Evolutionary conservation across 2,797 vertebrate species (phyloP), one percentile per base, ranked within the genome.

Genomic region (Melanotaenia trifasciata): DNA sequence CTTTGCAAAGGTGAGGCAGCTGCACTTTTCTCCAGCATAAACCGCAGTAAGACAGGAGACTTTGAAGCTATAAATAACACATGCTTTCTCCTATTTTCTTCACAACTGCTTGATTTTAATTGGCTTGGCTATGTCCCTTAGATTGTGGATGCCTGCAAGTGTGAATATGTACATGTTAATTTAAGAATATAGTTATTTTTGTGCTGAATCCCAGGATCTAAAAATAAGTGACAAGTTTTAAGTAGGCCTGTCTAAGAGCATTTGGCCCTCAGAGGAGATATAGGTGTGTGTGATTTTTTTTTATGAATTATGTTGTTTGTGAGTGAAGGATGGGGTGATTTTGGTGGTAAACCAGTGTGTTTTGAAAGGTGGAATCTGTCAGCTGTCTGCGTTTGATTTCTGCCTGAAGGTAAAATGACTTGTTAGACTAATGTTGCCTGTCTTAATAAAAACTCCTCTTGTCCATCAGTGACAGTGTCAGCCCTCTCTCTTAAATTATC

Each of bases 61-160:
- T 89, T 89, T 89, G 81, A 88, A 87, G 83, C 84, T 88, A 80
- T 78, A 79, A 86, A 84, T 84, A 84, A 79, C 72, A 33, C 73
- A 53, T 63, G 54, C 53, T 61, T 60, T 67, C 64, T 72, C 71
- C 74, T 4, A 78, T 78, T 67, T 64, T 70, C 36, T 50, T 82
- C 57, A 59, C 28, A 62, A 76, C 32, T 70, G 22, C 74, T 66
- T 45, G 4, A 22, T 68, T 81, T 87, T 82, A 87, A 90, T 80
- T 89, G 73, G 67, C 60, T 80, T 65, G 56, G 64, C 53, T 67
- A 43, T 64, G 57, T 60, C 53, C 30, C 3, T 66, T 67, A 35
- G 47, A 22, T 36, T 74, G 18, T 58, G 43, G 51, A 8, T 68
- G 22, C 63, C 28, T 64, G 35, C 40, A 5, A 64, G 13, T 63